phyloP scores from a whole-genome alignment of 1,140 invertebrate species.

The Aphidius ervi region DNA sequence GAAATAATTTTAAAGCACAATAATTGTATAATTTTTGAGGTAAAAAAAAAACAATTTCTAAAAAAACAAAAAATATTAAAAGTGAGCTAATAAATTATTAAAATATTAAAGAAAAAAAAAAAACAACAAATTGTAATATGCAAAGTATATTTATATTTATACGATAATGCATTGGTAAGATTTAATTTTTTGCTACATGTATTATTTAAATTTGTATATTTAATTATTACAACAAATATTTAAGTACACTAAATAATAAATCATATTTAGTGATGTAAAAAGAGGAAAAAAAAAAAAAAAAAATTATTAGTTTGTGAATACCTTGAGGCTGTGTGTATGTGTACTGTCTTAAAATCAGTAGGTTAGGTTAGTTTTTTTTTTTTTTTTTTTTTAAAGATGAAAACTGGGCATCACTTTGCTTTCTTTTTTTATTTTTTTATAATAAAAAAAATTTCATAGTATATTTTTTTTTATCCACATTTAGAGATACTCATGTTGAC shows the following conservation, averaged over 20 bases:
- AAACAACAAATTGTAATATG: conserved; percentile 8
- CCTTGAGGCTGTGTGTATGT: too few relatives aligned
- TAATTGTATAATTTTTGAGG: too few relatives aligned
- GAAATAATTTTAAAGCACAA: background rate
- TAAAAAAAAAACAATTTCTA: too few relatives aligned
- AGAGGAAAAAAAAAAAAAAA: conserved; percentile 1
- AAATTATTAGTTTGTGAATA: background rate
- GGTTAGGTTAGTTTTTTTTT: conserved; percentile 40
- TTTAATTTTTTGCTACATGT: too few relatives aligned
- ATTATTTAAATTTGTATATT: too few relatives aligned
- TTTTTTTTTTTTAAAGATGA: conserved; percentile 3
- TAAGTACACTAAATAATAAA: too few relatives aligned
- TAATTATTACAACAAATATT: too few relatives aligned
- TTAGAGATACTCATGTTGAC: conserved; percentile 10
- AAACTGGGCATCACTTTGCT: conserved; percentile 37
- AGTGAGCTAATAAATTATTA: background rate
- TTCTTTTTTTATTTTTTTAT: conserved; percentile 32
- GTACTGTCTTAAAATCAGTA: conserved; percentile 34
- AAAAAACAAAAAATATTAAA: conserved; percentile 16
- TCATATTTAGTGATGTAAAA: too few relatives aligned
- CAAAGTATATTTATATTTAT: conserved; percentile 3
- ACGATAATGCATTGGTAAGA: conserved; percentile 26
- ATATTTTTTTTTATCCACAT: conserved; percentile 17
- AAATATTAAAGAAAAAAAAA: too few relatives aligned
- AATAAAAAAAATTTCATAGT: conserved; percentile 14